phyloP scores from a whole-genome alignment of 2,113 vertebrate species.

The Microcebus lehilahytsara region DNA sequence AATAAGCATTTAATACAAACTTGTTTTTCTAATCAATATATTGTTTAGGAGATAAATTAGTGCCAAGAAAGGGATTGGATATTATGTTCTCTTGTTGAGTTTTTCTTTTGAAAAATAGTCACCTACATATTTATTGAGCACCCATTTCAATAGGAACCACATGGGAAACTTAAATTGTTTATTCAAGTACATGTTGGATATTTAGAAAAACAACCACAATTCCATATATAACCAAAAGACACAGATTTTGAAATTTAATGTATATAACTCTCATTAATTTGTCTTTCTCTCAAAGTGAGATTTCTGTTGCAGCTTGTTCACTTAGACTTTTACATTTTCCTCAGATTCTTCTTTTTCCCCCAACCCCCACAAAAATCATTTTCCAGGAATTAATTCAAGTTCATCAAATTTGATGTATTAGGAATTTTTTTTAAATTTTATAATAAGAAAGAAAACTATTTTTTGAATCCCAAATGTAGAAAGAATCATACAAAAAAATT shows the following conservation, averaged over 20 bases:
- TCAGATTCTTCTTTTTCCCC: background rate
- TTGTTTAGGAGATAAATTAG: conserved; percentile 1
- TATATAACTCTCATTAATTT: background rate
- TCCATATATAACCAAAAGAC: background rate
- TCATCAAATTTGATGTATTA: background rate
- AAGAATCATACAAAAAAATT: background rate
- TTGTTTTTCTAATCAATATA: background rate
- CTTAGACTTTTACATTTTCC: background rate
- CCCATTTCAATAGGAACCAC: background rate
- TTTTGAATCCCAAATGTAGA: background rate
- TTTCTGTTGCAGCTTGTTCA: background rate
- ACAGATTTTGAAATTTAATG: background rate
- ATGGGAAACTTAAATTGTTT: background rate
- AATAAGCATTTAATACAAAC: background rate
- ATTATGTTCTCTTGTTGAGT: background rate
- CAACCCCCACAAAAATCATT: background rate
- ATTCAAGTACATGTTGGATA: background rate
- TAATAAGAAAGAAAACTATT: background rate
- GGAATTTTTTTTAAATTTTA: background rate
- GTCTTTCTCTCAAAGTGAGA: background rate
- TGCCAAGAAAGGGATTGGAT: background rate
- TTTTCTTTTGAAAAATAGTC: background rate
- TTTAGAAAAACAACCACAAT: background rate
- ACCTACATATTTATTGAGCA: background rate
- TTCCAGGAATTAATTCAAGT: background rate